These are phyloP conservation scores for Psittacula echo DNA, from an alignment of 2,797 vertebrate species.

Conservation along the genomic window DNA sequence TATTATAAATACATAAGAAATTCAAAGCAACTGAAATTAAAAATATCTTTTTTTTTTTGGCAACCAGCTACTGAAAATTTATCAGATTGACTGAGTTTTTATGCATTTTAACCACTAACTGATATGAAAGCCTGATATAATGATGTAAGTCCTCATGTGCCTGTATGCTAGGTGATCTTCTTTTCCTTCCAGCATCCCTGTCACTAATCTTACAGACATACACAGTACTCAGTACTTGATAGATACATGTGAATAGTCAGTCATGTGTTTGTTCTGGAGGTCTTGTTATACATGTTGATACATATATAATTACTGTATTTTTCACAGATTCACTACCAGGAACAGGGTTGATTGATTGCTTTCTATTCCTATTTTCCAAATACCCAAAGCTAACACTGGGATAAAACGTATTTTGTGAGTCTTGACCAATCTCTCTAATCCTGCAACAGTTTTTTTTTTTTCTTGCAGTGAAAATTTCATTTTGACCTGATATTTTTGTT, in stretches of 20 bases:
- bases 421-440: not conserved
- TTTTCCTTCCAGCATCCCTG: not conserved
- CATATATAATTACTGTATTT: not conserved
- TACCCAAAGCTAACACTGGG: not conserved
- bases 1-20: not conserved
- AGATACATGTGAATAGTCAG: not conserved
- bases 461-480: not conserved
- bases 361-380: not conserved
- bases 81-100: not conserved
- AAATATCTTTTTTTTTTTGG: not conserved
- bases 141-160: not conserved
- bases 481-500: not conserved
- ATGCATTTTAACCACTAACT: not conserved
- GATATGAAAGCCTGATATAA: not conserved
- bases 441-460: not conserved
- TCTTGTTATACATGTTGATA: not conserved
- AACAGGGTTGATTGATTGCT: not conserved
- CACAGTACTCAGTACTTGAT: not conserved
- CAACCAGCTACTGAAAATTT: not conserved
- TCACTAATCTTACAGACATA: not conserved
- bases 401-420: not conserved
- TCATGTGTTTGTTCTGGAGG: not conserved
- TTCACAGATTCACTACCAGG: not conserved
- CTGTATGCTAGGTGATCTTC: not conserved
- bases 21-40: not conserved